Evolutionary conservation across 2,797 vertebrate species (phyloP), one percentile per base, ranked within the genome.

Genomic region (Megalops cyprinoides): DNA sequence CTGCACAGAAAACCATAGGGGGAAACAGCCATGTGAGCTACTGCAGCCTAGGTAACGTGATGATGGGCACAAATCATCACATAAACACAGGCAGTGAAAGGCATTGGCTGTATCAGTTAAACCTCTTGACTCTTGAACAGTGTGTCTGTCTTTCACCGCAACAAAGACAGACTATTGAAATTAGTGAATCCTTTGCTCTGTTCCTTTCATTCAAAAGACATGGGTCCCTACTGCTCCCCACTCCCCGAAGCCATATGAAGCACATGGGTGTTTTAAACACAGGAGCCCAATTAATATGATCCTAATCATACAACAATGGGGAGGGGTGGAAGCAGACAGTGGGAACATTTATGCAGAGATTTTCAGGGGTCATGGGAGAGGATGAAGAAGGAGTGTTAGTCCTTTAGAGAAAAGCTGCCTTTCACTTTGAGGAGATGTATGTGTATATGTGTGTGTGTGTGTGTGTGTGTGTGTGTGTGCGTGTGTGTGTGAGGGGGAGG

Each of bases 301-400:
- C 67, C 20, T 42, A 71, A 71, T 71, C 44, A 23, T 18, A 44
- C 67, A n/a, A 42, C 67, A 71, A 9, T 42, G 5, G 39, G 39
- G 23, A 60, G 49, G 74, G 79, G 82, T 84, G 82, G 84, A 85
- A 86, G 84, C 84, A 83, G 34, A 20, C 34, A n/a, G 23, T n/a
- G 18, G 23, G 34, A 56, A 56, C 31, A 8, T 37, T 5, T 3
- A 0, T 23, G 74, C 3, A 9, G 48, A 23, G 28, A 37, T 37
- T 76, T 15, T 8, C 23, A 31, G 49, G 34, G 53, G 37, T 2
- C 18, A 20, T 53, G 51, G 31, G 51, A 56, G 31, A 76, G 31
- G 7, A 76, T 53, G 74, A 25, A 28, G 55, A 55, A 56, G 31
- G 6, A 49, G 49, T 34, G 31, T 2, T 6, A 18, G 37, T 18